Conservation (phyloP, 1,140 invertebrate genomes). For the Rhynchophorus ferrugineus region DNA sequence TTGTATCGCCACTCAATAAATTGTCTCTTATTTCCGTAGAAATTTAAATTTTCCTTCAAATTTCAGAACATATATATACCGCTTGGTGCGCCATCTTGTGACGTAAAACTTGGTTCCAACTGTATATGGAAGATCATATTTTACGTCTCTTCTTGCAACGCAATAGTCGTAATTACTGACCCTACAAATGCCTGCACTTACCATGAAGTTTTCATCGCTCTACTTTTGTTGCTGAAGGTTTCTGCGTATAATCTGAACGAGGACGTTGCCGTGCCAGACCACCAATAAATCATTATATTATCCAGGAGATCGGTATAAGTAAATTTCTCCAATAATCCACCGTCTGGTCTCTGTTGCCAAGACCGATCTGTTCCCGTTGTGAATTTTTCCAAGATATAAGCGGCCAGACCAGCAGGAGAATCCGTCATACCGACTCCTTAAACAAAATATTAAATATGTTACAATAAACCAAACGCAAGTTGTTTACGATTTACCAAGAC, state of each 20-base stretch:
- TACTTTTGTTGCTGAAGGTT: conserved; percentile 41
- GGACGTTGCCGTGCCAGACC: conserved; percentile 66
- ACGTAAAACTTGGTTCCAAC: too few species aligned
- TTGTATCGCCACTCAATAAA: too few species aligned
- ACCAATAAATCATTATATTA: conserved; percentile 87
- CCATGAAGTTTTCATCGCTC: conserved; percentile 44
- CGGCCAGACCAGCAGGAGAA: conserved; percentile 68
- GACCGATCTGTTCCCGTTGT: conserved; percentile 60
- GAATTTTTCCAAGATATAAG: conserved; percentile 83
- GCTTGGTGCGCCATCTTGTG: too few species aligned
- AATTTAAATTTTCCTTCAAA: too few species aligned
- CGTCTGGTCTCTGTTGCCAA: conserved; percentile 46
- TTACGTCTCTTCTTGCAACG: too few species aligned
- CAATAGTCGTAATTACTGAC: too few species aligned
- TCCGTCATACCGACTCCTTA: conserved; percentile 53
- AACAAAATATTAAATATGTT: neutral
- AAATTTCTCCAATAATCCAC: conserved; percentile 58
- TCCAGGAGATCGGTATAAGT: conserved; percentile 72
- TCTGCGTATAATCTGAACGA: conserved; percentile 72
- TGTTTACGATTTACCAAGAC: conserved; percentile 55
- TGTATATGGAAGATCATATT: too few species aligned
- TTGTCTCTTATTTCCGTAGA: too few species aligned
- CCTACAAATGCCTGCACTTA: too few species aligned
- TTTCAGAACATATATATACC: too few species aligned
- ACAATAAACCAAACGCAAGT: neutral